Evolutionary conservation across 2,113 vertebrate genomes (phyloP), one percentile per base, ranked within the genome.

Genomic region (Capra hircus): DNA sequence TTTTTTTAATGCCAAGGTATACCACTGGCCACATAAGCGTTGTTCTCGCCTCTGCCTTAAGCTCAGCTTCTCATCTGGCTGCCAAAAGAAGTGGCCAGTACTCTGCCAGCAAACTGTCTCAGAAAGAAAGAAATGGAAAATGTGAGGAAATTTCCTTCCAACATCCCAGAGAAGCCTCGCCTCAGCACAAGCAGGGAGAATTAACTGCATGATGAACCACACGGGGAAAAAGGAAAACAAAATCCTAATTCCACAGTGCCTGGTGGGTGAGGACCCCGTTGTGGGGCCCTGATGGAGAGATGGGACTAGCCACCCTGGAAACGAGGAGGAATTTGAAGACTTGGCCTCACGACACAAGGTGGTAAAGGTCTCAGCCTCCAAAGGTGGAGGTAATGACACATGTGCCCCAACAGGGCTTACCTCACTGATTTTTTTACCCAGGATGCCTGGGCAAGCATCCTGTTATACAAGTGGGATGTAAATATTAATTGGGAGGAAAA

Each of bases 81-180:
- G 78, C 84, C 3, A 23, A 87, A 52, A 95, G 80, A 95, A 91
- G 83, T 59, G 25, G 88, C 94, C 83, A 28, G 78, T 64, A 67
- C 48, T 83, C 88, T 78, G 88, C 96, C 97, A 97, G 88, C 80
- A 95, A 81, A 92, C 40, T 78, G 91, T 78, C 95, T 97, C 91
- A 55, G 74, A 96, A 95, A 98, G 95, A 92, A 88, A 95, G 28
- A 25, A 93, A 96, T 97, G 97, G 97, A 97, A 98, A 97, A 95
- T 97, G 53, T 97, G 97, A 97, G 48, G 90, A 89, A 83, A 95
- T 95, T 93, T 93, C 93, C 92, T 95, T 91, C 92, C 92, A 78
- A 48, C 88, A 85, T 91, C 97, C 94, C 82, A 84, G 55, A 45
- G 94, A 97, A 91, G 95, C 96, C 78, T 64, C 10, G 0, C 53